Conservation (phyloP, 2,888 invertebrate genomes). For the Adela reaumurella region DNA sequence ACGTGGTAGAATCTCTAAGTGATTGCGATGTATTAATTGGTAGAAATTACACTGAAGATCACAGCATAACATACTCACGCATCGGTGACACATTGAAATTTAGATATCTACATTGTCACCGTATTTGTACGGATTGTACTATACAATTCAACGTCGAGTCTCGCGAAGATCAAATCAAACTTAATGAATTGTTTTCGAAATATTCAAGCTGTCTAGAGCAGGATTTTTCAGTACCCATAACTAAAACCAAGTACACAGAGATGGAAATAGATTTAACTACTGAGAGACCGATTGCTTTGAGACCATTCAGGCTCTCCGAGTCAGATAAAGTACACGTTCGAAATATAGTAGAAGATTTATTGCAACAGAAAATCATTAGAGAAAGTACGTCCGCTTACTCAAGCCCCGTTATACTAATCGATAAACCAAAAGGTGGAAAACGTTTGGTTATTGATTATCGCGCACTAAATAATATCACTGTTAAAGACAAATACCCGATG, state of each 20-base stretch:
- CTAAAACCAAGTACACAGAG: not conserved
- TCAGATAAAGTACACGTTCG: slow-evolving; percentile 11
- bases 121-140: too few relatives aligned
- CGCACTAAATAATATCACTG: slow-evolving; percentile 15
- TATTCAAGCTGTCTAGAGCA: too few relatives aligned
- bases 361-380: slow-evolving; percentile 11
- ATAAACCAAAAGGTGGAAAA: slow-evolving; percentile 13
- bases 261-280: slow-evolving; percentile 6
- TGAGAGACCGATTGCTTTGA: slow-evolving; percentile 4
- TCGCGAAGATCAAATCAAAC: too few relatives aligned
- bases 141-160: too few relatives aligned
- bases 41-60: too few relatives aligned
- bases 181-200: too few relatives aligned
- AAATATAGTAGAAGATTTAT: slow-evolving; percentile 11
- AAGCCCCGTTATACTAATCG: slow-evolving; percentile 13
- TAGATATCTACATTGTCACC: too few relatives aligned
- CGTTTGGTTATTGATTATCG: slow-evolving; percentile 15
- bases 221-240: too few relatives aligned
- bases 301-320: slow-evolving; percentile 6
- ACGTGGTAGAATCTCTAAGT: too few relatives aligned
- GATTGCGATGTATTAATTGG: too few relatives aligned
- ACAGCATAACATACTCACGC: too few relatives aligned
- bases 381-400: slow-evolving; percentile 13
- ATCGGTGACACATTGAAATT: too few relatives aligned
- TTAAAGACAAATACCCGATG: slow-evolving; percentile 17